A percentile compares a stretch with the other conserved stretches of the same genome.
Evolutionary conservation across 2,113 vertebrate genomes (phyloP).

Genomic region (Prionailurus viverrinus): DNA sequence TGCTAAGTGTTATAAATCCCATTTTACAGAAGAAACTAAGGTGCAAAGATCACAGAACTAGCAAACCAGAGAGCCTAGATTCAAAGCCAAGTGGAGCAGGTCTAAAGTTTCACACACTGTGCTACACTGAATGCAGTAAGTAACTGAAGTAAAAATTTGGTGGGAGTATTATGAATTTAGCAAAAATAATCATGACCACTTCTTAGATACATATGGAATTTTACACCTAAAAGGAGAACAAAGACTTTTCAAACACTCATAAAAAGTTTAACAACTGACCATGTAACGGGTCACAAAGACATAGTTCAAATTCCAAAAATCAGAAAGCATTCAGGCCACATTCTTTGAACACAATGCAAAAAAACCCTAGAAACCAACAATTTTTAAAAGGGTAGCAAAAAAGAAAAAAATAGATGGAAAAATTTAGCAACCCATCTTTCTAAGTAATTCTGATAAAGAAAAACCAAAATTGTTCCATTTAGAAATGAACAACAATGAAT

Average conservation of each 20-base stretch:
- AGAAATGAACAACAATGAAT: not conserved
- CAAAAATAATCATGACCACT: conserved; percentile 25
- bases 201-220: not conserved
- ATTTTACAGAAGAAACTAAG: not conserved
- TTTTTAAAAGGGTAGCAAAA: not conserved
- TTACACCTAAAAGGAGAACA: conserved; percentile 31
- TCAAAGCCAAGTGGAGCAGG: not conserved
- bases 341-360: not conserved
- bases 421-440: not conserved
- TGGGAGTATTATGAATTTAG: not conserved
- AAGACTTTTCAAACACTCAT: conserved; percentile 3
- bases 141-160: not conserved
- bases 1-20: not conserved
- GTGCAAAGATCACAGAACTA: not conserved
- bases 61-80: not conserved
- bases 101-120: not conserved
- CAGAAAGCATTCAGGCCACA: not conserved
- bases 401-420: not conserved
- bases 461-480: conserved; percentile 21
- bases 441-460: conserved; percentile 37
- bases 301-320: conserved; percentile 32
- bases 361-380: not conserved
- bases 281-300: not conserved
- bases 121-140: not conserved
- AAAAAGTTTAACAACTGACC: not conserved